Evolutionary conservation across 2,888 invertebrate genomes (phyloP), one percentile per base, ranked within the genome.

Genomic region (Drosophila helvetica): DNA sequence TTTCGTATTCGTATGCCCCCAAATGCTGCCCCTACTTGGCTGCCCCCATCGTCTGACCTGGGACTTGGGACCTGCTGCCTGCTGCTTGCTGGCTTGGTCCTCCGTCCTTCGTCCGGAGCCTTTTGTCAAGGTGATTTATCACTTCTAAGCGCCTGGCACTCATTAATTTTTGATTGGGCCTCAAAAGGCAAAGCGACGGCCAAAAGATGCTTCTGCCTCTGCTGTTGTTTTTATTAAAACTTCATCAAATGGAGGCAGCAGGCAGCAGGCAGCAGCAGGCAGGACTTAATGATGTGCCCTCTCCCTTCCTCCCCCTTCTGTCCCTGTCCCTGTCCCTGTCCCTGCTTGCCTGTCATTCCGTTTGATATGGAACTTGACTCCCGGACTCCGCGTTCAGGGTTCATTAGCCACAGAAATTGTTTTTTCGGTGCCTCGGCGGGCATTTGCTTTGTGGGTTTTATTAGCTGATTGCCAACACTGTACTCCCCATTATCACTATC

Each of bases 151-250:
- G 89, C 81, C 78, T 83, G 89, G 88, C 88, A 82, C 89, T 89
- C 88, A 88, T 88, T 88, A 90, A 88, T 90, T 90, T 88, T 89
- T 90, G 88, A 88, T 88, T 89, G 88, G 90, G 79, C 87, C 86
- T 30, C 67, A 68, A 75, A 75, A 74, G 57, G 64, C 52, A 63
- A 72, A 61, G 47, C 42, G 45, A 42, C 52, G 55, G 50, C 68
- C 22, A 27, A 53, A 57, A 84, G 54, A 33, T 62, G 54, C 27
- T 53, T 72, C 25, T 54, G 53, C 47, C 42, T 33, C 50, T 62
- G 55, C 25, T 25, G 58, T 43, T 78, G 46, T 22, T 83, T 89
- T 88, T 83, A 88, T 86, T 80, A 88, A 89, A 89, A 83, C 88
- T 88, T 88, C 86, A 82, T 82, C 80, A 86, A 89, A 68, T 74